phyloP scores from a whole-genome alignment of 2,113 vertebrate species.

The Aldabrachelys gigantea region DNA sequence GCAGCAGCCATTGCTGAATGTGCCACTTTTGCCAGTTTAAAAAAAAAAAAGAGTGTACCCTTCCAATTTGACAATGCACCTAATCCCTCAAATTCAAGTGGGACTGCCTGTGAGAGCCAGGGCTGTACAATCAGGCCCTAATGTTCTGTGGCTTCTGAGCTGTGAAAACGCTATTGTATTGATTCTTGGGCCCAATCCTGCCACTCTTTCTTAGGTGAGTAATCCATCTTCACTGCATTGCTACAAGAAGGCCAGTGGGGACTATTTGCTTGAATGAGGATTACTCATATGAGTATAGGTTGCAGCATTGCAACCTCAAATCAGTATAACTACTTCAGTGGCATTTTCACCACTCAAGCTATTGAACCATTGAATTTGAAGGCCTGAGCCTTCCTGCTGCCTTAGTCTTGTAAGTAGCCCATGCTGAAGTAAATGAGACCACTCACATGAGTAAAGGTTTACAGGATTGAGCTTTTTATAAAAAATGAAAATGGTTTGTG shows the following conservation, averaged over 20 bases:
- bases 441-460: neutral
- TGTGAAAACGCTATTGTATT: fast-evolving
- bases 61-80: neutral
- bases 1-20: fast-evolving
- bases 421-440: neutral
- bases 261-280: neutral
- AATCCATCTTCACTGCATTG: neutral
- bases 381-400: neutral
- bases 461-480: neutral
- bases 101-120: neutral
- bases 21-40: neutral
- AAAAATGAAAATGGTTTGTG: neutral
- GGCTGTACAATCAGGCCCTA: neutral
- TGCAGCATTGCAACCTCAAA: neutral
- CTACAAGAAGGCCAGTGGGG: neutral
- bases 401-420: neutral
- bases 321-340: neutral
- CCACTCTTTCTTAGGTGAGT: neutral
- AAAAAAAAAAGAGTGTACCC: neutral
- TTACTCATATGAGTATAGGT: neutral
- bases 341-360: neutral
- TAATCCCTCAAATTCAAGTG: neutral
- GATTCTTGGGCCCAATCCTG: conserved; percentile 9
- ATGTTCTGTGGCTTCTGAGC: fast-evolving
- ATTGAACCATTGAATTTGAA: neutral